These are phyloP conservation scores for Mesorhabditis spiculigera DNA, from an alignment of 2,888 invertebrate genomes.

Conservation along the genomic window DNA sequence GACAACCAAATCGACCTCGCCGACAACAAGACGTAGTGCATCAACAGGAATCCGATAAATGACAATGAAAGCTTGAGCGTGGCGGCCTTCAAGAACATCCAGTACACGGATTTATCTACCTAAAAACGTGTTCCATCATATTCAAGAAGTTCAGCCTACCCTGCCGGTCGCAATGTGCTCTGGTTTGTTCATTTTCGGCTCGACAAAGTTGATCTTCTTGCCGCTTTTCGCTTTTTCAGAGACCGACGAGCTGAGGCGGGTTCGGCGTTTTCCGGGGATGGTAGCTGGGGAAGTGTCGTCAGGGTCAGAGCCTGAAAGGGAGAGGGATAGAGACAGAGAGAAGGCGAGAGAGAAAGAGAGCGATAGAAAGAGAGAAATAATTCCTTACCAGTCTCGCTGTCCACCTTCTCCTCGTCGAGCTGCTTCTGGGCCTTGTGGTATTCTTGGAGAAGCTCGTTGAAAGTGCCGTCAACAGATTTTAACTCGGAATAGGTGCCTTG, in stretches of 20 bases:
- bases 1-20: neutral
- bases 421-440: neutral
- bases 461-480: neutral
- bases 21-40: neutral
- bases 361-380: too few species aligned
- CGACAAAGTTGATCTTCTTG: neutral
- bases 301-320: too few species aligned
- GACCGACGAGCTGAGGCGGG: conserved; percentile 2
- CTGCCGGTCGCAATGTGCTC: neutral
- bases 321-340: too few species aligned
- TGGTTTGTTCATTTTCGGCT: conserved; percentile 1
- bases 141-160: neutral
- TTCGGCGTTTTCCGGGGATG: neutral
- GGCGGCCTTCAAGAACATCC: neutral
- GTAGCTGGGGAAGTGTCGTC: neutral
- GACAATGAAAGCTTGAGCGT: conserved; percentile 1
- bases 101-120: neutral
- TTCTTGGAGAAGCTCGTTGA: neutral
- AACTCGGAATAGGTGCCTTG: neutral
- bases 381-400: neutral
- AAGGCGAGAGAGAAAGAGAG: too few species aligned
- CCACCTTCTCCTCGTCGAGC: neutral
- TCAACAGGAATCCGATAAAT: neutral
- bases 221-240: neutral
- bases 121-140: neutral